These are phyloP conservation scores for Huso huso DNA, from an alignment of 2,797 vertebrate species.

Conservation along the genomic window DNA sequence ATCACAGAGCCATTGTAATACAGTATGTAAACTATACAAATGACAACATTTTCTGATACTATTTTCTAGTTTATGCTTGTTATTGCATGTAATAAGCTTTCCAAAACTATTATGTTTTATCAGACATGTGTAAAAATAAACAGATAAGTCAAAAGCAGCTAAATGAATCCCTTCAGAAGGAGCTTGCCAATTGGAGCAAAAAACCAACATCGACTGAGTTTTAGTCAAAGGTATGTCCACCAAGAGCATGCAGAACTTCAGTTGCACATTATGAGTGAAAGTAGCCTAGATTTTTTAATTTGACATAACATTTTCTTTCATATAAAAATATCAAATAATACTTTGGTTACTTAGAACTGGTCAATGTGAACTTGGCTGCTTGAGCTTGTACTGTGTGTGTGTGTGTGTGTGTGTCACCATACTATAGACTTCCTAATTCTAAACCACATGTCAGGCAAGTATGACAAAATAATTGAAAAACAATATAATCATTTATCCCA, in stretches of 20 bases:
- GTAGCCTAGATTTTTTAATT: too few relatives aligned
- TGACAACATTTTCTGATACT: not conserved
- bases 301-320: too few relatives aligned
- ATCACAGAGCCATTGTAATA: not conserved
- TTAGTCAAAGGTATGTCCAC: conserved; percentile 50
- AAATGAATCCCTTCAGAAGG: conserved; percentile 44
- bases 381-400: too few relatives aligned
- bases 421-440: too few relatives aligned
- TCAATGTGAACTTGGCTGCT: too few relatives aligned
- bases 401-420: too few relatives aligned
- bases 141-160: conserved; percentile 32
- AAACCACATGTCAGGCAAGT: too few relatives aligned
- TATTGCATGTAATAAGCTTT: not conserved
- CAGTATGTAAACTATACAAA: not conserved
- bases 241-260: not conserved
- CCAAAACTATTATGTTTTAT: not conserved
- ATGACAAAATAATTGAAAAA: too few relatives aligned
- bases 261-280: not conserved
- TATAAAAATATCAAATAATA: too few relatives aligned
- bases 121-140: conserved; percentile 32
- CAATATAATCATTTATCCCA: too few relatives aligned
- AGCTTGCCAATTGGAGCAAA: conserved; percentile 57
- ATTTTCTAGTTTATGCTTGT: not conserved
- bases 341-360: too few relatives aligned
- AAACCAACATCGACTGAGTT: conserved; percentile 58